Conservation (phyloP, 2,113 vertebrate genomes). For the Centropus bengalensis region DNA sequence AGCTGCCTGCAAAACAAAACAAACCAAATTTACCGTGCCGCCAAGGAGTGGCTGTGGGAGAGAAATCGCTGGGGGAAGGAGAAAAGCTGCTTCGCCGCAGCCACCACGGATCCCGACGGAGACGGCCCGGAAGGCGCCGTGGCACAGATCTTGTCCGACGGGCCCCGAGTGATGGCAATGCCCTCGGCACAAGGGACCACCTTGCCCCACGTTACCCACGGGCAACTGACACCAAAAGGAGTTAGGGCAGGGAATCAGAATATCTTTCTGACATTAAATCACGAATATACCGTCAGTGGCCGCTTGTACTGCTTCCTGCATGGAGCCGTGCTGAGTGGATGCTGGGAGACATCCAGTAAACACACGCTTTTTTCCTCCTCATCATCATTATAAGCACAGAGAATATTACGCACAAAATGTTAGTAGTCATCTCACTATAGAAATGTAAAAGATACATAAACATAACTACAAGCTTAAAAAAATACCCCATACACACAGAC, state of each 20-base stretch:
- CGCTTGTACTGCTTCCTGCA: neutral
- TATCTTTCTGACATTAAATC: neutral
- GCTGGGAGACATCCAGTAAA: neutral
- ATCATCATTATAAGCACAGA: neutral
- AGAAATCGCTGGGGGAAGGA: neutral
- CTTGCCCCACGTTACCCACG: rapidly evolving
- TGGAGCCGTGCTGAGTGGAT: neutral
- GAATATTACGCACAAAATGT: neutral
- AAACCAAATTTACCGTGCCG: rapidly evolving
- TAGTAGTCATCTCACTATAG: neutral
- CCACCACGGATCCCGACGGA: no score
- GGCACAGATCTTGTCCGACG: neutral
- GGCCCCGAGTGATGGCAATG: neutral
- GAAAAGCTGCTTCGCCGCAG: neutral
- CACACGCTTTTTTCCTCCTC: neutral
- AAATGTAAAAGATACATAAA: neutral
- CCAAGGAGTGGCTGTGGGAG: neutral
- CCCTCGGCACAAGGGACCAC: neutral
- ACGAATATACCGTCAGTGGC: rapidly evolving
- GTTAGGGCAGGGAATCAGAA: neutral
- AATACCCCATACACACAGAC: neutral
- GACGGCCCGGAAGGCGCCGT: no score
- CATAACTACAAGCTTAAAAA: neutral
- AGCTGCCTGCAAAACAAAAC: neutral
- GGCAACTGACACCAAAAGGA: neutral